Conservation (phyloP, 2,113 vertebrate species). For the Dromiciops gliroides region DNA sequence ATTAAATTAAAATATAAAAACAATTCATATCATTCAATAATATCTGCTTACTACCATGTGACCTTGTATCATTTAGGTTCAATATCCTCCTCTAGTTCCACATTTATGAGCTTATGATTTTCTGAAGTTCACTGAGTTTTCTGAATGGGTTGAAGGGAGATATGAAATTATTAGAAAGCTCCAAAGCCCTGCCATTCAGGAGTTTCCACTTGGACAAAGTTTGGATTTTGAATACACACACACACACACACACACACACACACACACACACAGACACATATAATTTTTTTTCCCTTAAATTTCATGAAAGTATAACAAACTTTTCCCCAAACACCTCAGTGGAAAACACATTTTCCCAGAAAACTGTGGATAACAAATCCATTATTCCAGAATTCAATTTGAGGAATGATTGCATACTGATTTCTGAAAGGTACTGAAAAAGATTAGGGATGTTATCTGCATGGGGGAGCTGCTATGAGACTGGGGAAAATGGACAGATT, state of each 20-base stretch:
- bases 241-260: no score
- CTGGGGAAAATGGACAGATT: neutral
- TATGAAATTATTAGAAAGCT: neutral
- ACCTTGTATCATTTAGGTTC: neutral
- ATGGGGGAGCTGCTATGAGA: neutral
- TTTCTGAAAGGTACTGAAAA: constrained; percentile 2
- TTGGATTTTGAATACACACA: neutral
- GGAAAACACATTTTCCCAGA: neutral
- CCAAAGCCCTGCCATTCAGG: constrained; percentile 34
- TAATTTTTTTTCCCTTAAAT: neutral
- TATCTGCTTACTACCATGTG: neutral
- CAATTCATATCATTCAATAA: neutral
- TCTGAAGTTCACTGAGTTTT: neutral
- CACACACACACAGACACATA: no score
- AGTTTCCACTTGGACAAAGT: constrained; percentile 6
- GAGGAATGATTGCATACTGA: neutral
- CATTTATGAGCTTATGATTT: neutral
- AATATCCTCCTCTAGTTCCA: neutral
- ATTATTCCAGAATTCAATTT: neutral
- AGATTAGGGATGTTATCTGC: neutral
- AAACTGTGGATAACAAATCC: constrained; percentile 1
- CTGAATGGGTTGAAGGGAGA: neutral
- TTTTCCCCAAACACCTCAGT: neutral
- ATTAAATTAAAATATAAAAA: neutral
- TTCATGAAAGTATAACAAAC: neutral